phyloP scores from a whole-genome alignment of 2,113 vertebrate genomes.

The Ictidomys tridecemlineatus region DNA sequence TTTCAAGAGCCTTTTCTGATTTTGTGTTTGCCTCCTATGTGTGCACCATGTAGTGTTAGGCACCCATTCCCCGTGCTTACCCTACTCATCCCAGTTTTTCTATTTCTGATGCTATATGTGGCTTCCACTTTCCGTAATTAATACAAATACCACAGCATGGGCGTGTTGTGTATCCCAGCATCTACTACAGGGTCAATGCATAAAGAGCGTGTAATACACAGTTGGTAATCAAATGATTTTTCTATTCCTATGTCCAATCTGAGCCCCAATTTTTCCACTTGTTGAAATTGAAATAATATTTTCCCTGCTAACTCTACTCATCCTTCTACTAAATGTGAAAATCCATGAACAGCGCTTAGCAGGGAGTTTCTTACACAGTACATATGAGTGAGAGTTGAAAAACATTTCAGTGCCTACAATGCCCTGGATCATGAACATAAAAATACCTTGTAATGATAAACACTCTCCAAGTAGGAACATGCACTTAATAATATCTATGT shows the following conservation, averaged over 20 bases:
- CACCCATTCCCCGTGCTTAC: neutral
- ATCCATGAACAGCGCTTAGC: neutral
- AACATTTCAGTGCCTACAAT: neutral
- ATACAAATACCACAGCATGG: neutral
- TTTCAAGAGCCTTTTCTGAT: neutral
- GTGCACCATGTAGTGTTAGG: neutral
- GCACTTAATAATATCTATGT: neutral
- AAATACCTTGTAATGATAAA: neutral
- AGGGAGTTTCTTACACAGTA: neutral
- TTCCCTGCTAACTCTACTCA: neutral
- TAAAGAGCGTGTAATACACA: neutral
- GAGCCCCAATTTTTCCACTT: neutral
- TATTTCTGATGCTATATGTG: neutral
- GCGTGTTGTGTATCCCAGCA: neutral
- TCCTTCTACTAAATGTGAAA: conserved; percentile 32
- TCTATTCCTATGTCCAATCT: neutral
- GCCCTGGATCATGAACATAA: neutral
- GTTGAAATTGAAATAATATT: neutral
- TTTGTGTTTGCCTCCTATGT: neutral
- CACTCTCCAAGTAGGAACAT: neutral
- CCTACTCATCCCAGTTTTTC: neutral
- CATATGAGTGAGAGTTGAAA: neutral
- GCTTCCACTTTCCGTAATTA: neutral
- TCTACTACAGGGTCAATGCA: neutral
- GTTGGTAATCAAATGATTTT: neutral